phyloP scores from a whole-genome alignment of 2,113 vertebrate genomes.

The Cyprinodon brontotheroides region DNA sequence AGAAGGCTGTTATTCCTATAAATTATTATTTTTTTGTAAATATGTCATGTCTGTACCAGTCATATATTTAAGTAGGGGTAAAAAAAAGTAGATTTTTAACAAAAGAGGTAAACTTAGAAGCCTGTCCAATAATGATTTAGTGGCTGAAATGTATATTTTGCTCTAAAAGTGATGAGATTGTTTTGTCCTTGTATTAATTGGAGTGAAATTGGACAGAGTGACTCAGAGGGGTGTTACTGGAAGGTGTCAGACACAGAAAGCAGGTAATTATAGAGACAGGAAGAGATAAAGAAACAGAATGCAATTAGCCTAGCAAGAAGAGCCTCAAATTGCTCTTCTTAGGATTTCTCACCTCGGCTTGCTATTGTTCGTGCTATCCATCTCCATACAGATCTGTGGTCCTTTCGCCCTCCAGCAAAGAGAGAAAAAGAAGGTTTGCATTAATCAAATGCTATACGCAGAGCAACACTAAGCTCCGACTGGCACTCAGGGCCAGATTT shows the following conservation, averaged over 20 bases:
- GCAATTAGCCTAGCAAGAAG: constrained; percentile 79
- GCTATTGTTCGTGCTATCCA: constrained; percentile 72
- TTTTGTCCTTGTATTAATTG: constrained; percentile 76
- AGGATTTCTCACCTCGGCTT: constrained; percentile 74
- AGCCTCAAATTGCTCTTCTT: constrained; percentile 77
- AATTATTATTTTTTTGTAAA: constrained; percentile 25
- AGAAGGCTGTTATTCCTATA: constrained; percentile 48
- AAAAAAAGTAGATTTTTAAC: constrained; percentile 27
- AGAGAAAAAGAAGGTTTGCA: constrained; percentile 43
- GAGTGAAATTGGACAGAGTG: constrained; percentile 75
- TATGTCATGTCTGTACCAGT: constrained; percentile 12
- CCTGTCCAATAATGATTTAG: constrained; percentile 45
- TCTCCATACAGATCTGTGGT: constrained; percentile 70
- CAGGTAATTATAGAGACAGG: constrained; percentile 80
- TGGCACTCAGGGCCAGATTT: constrained; percentile 14
- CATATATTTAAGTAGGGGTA: constrained; percentile 16
- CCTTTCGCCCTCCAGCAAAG: constrained; percentile 43
- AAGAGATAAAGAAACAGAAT: constrained; percentile 76
- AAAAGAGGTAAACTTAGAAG: constrained; percentile 9
- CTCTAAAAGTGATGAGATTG: constrained; percentile 59
- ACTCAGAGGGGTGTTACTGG: constrained; percentile 73
- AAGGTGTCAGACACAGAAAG: constrained; percentile 76
- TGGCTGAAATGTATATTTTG: constrained; percentile 56
- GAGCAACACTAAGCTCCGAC: constrained; percentile 19
- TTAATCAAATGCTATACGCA: constrained; percentile 60